phyloP scores from a whole-genome alignment of 2,113 vertebrate genomes.

The Promerops cafer region DNA sequence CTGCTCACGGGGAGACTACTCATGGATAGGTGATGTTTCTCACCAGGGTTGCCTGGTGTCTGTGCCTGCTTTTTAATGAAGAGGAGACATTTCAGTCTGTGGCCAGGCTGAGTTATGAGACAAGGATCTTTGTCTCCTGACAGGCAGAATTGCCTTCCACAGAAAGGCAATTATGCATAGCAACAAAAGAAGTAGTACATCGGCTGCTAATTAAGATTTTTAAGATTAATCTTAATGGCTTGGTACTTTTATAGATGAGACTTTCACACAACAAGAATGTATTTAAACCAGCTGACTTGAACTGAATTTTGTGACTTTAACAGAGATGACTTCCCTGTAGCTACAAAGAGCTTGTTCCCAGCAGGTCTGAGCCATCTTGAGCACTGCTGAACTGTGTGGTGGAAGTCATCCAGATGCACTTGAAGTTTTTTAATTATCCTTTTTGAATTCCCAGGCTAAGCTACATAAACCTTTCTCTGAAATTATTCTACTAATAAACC shows the following conservation, averaged over 20 bases:
- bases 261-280: not conserved
- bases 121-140: not conserved
- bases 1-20: fast-evolving
- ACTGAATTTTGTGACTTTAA: not conserved
- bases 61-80: not conserved
- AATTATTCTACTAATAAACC: not conserved
- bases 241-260: not conserved
- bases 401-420: not conserved
- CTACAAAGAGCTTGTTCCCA: not conserved
- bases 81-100: not conserved
- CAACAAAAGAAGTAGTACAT: not conserved
- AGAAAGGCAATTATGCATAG: not conserved
- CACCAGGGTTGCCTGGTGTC: not conserved
- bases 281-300: not conserved
- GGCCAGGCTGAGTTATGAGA: not conserved
- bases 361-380: not conserved
- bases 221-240: not conserved
- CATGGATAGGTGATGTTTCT: not conserved
- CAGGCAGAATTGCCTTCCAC: not conserved
- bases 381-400: not conserved
- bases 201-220: not conserved
- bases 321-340: not conserved
- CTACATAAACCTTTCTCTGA: not conserved
- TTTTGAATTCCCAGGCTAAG: not conserved
- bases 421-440: not conserved